phyloP scores from a whole-genome alignment of 2,888 invertebrate species.

The Zeuzera pyrina region DNA sequence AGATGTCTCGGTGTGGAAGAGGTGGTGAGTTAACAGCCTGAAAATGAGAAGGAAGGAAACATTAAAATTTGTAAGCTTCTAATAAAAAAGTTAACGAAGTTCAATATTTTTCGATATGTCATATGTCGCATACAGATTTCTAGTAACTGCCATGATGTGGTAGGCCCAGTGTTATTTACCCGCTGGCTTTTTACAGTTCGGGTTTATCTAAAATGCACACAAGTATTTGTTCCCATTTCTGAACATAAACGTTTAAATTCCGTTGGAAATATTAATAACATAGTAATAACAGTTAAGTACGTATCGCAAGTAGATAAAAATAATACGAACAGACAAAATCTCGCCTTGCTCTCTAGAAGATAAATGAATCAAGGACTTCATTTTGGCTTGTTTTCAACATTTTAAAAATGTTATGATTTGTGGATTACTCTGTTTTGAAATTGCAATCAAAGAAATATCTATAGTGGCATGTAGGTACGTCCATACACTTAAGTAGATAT shows the following conservation, averaged over 20 bases:
- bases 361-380: constrained; percentile 38
- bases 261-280: constrained; percentile 11
- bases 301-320: neutral
- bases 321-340: constrained; percentile 16
- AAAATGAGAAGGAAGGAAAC: constrained; percentile 41
- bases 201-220: constrained; percentile 8
- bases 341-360: constrained; percentile 44
- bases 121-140: too few relatives aligned
- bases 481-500: too few relatives aligned
- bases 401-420: constrained; percentile 31
- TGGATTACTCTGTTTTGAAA: constrained; percentile 18
- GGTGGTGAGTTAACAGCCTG: constrained; percentile 70
- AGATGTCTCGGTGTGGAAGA: constrained; percentile 56
- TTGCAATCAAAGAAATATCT: too few relatives aligned
- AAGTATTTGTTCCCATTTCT: constrained; percentile 11
- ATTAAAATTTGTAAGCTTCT: constrained; percentile 7
- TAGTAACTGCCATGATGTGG: too few relatives aligned
- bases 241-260: neutral
- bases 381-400: constrained; percentile 44
- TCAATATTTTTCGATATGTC: too few relatives aligned
- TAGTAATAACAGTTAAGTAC: neutral
- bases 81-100: too few relatives aligned
- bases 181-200: constrained; percentile 8
- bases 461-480: too few relatives aligned
- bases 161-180: constrained; percentile 4